These are phyloP conservation scores for Hirtodrosophila trivittata DNA, from an alignment of 2,888 invertebrate species.

Conservation along the genomic window DNA sequence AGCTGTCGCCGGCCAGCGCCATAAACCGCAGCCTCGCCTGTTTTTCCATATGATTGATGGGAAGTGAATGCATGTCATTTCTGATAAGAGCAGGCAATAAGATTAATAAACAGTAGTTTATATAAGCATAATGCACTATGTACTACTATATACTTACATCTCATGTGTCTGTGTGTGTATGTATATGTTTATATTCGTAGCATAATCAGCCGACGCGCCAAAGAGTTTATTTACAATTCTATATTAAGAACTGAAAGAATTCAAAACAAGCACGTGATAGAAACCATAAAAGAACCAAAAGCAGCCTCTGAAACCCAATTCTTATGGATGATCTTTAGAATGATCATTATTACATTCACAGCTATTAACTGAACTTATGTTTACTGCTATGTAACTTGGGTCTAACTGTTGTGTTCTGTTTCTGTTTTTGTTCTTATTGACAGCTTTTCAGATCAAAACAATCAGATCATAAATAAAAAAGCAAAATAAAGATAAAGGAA, in stretches of 20 bases:
- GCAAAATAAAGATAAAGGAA: no score
- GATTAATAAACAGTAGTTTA: slow-evolving; percentile 22
- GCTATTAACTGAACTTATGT: no score
- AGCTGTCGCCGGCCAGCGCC: slow-evolving; percentile 14
- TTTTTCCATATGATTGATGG: slow-evolving; percentile 54
- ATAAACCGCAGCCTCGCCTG: slow-evolving; percentile 21
- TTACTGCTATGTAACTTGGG: no score
- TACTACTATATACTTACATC: slow-evolving; percentile 16
- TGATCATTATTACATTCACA: no score
- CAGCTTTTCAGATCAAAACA: no score
- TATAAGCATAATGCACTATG: slow-evolving; percentile 6
- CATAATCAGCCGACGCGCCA: slow-evolving; percentile 19
- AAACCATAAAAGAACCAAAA: not conserved
- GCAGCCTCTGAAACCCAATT: not conserved
- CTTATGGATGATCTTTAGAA: no score
- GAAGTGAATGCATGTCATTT: slow-evolving; percentile 53
- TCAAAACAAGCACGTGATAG: slow-evolving; percentile 23
- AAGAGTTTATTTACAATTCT: slow-evolving; percentile 32
- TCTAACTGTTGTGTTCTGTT: no score
- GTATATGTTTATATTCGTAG: slow-evolving; percentile 13
- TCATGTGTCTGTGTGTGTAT: slow-evolving; percentile 6
- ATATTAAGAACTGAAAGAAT: slow-evolving; percentile 29
- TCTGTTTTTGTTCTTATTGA: no score
- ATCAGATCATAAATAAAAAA: no score
- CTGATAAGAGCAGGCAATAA: slow-evolving; percentile 46